Evolutionary conservation across 2,888 invertebrate species (phyloP), one percentile per base, ranked within the genome.

Genomic region (Ophonus ardosiacus): DNA sequence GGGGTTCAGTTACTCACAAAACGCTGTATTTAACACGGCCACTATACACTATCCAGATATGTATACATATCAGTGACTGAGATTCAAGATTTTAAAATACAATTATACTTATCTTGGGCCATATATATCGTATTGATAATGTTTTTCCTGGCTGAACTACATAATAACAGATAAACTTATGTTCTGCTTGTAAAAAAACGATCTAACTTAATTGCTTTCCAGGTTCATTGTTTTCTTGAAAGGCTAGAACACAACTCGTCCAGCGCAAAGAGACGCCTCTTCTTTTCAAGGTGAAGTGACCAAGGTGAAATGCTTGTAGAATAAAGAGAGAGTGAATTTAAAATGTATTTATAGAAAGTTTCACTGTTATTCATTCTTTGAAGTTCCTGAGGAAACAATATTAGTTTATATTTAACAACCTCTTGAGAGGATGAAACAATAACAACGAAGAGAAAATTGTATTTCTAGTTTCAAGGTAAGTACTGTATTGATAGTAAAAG

Each of bases 121-220:
- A 24, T 24, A 1, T 24, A 24, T 3, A 43, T 1, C 1, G 43
- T 4, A 3, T 43, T 43, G 43, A 1, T 6, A 18, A 18, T 8
- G 18, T 61, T 61, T 63, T 68, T 24, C 4, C 31, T 68, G 38
- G 3, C 15, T 7, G 7, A 5, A 24, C 7, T 10, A 63, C 68
- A 68, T 31, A 68, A 68, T 68, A 31, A 38, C 68, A 78, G 78
- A 56, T 78, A 57, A 78, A 78, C 78, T 78, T 56, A 78, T 78
- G 78, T 78, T 56, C 57, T 31, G 78, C 24, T 56, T n/a, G 31
- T 78, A 78, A 57, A 78, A 78, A 78, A 21, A 21, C 78, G 78
- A 78, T 56, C 78, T 56, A 51, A 31, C 57, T 78, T 78, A 78
- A 78, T 78, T 78, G 68, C 38, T 68, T 68, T 10, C 15, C 10